A percentile compares a stretch with the other conserved stretches of the same genome.
These are phyloP conservation scores for Uloborus diversus DNA, from an alignment of 1,140 invertebrate species.

Conservation along the genomic window DNA sequence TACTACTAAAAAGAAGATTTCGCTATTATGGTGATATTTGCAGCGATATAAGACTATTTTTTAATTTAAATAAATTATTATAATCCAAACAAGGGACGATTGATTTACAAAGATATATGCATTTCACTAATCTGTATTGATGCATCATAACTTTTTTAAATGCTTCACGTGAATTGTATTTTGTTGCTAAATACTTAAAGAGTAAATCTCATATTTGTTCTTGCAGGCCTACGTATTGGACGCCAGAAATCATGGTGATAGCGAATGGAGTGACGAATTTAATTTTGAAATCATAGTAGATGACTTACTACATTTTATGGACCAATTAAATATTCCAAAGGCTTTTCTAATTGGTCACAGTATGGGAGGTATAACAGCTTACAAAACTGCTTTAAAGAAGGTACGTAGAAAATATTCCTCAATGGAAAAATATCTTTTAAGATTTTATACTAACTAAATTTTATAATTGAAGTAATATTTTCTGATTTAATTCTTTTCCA, in stretches of 20 bases:
- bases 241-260: background rate
- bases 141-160: too few relatives aligned
- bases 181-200: too few relatives aligned
- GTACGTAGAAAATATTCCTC: background rate
- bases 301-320: background rate
- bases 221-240: background rate
- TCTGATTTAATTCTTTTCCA: too few relatives aligned
- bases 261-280: background rate
- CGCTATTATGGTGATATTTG: too few relatives aligned
- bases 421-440: background rate
- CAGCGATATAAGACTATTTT: too few relatives aligned
- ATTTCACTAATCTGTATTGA: too few relatives aligned
- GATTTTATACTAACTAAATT: background rate
- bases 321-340: background rate
- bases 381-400: background rate
- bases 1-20: too few relatives aligned
- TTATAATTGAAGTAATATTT: too few relatives aligned
- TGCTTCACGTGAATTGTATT: too few relatives aligned
- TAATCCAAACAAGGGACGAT: too few relatives aligned
- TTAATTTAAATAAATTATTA: too few relatives aligned
- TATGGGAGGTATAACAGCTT: background rate
- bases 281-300: background rate
- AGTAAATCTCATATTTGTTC: background rate
- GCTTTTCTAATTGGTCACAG: background rate
- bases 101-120: too few relatives aligned